Conservation (phyloP, 2,888 invertebrate species). For the Pristionchus fissidentatus region DNA sequence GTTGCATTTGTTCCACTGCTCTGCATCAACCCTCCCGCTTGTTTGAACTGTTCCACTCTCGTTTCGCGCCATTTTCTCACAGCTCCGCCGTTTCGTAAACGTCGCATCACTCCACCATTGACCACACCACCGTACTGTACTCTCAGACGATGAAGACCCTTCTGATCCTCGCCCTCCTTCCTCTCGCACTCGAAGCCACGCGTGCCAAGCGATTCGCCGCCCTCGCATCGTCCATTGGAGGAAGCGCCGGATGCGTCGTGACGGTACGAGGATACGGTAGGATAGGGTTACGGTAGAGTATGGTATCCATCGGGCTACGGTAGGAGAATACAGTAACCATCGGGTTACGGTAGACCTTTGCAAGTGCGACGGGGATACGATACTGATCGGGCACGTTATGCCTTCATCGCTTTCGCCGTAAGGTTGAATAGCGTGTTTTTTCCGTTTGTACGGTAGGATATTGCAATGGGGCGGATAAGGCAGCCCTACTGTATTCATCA, state of each 20-base stretch:
- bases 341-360: neutral
- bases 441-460: no score
- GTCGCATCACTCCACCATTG: neutral
- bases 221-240: conserved; percentile 65
- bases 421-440: no score
- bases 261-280: conserved; percentile 56
- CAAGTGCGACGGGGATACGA: no score
- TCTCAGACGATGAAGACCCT: conserved; percentile 42
- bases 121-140: no score
- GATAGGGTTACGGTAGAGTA: neutral
- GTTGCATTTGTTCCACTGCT: no score
- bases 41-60: no score
- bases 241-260: conserved; percentile 73
- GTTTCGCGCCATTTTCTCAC: neutral
- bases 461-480: no score
- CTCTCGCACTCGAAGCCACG: conserved; percentile 15
- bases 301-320: neutral
- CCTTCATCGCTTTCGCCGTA: no score
- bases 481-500: neutral
- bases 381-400: neutral
- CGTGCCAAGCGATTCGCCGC: conserved; percentile 57
- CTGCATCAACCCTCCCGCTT: no score
- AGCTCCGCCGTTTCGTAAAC: conserved; percentile 18
- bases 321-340: conserved; percentile 34
- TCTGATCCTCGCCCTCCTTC: conserved; percentile 39